Percentiles rank a stretch among this genome's conserved stretches.
Conservation (phyloP, 2,888 invertebrate species). For the Heliconius erato region DNA sequence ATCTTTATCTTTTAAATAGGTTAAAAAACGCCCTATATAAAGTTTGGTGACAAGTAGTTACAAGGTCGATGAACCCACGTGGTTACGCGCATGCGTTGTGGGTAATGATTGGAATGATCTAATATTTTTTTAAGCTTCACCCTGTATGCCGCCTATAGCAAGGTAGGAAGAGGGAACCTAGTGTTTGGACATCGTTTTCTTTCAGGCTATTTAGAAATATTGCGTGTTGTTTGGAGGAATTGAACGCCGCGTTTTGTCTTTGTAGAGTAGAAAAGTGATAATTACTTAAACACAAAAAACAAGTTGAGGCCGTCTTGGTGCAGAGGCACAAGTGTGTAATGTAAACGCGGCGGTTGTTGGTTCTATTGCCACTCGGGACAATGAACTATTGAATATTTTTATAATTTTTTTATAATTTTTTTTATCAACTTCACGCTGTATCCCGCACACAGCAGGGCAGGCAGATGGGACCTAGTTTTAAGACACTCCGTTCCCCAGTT, state of each 20-base stretch:
- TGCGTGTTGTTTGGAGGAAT: not conserved
- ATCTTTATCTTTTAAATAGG: not conserved
- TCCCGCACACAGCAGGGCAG: no score
- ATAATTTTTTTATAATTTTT: no score
- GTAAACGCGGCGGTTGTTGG: no score
- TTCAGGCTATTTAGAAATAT: not conserved
- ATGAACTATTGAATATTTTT: no score
- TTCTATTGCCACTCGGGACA: no score
- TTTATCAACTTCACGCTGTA: no score
- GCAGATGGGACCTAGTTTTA: no score
- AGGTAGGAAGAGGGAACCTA: not conserved
- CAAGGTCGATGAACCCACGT: slow-evolving; percentile 29
- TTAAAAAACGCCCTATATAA: slow-evolving; percentile 10
- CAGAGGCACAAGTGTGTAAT: no score
- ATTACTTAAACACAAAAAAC: no score
- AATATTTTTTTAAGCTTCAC: not conserved
- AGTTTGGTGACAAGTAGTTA: slow-evolving; percentile 18
- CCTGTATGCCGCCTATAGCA: not conserved
- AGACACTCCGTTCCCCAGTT: no score
- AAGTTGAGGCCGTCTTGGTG: no score
- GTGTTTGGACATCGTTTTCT: not conserved
- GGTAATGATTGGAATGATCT: not conserved
- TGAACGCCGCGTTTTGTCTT: not conserved
- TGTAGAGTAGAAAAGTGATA: no score
- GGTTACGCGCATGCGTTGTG: slow-evolving; percentile 13